phyloP scores from a whole-genome alignment of 2,797 vertebrate genomes.

The Chelon auratus region DNA sequence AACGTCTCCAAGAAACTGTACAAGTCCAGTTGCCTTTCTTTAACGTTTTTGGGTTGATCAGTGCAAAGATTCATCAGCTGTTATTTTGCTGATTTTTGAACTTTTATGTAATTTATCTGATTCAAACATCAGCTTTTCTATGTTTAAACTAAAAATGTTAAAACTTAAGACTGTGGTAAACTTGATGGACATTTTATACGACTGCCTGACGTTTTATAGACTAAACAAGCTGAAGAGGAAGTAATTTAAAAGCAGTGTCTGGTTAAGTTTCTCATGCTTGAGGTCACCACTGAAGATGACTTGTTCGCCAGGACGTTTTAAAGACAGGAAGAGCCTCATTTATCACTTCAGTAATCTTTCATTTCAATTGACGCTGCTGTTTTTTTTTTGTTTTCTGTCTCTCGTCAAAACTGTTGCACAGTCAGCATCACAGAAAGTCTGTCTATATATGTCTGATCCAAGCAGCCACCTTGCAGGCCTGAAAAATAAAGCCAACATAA shows the following conservation, averaged over 20 bases:
- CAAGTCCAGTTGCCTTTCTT: too few species aligned
- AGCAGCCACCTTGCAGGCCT: too few species aligned
- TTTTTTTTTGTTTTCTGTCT: background rate
- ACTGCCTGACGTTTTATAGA: too few species aligned
- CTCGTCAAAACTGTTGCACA: background rate
- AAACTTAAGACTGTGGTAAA: background rate
- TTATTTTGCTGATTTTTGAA: background rate
- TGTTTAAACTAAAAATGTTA: background rate
- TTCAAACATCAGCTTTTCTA: background rate
- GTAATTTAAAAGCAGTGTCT: too few species aligned
- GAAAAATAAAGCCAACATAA: too few species aligned
- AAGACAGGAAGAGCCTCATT: slow-evolving; percentile 9
- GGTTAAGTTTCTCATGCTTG: background rate
- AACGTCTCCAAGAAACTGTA: too few species aligned
- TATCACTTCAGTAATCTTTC: slow-evolving; percentile 1
- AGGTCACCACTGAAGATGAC: background rate
- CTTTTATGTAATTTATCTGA: background rate
- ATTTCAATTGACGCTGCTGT: background rate
- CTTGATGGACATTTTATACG: too few species aligned
- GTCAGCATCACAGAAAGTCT: background rate
- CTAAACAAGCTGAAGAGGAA: too few species aligned
- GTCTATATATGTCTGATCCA: background rate
- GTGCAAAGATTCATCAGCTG: too few species aligned
- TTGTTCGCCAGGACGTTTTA: slow-evolving; percentile 13
- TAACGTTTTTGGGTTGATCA: too few species aligned